A percentile compares a stretch with the other conserved stretches of the same genome.
Evolutionary conservation across 2,888 invertebrate genomes (phyloP).

Genomic region (Philhelius pedissequus): DNA sequence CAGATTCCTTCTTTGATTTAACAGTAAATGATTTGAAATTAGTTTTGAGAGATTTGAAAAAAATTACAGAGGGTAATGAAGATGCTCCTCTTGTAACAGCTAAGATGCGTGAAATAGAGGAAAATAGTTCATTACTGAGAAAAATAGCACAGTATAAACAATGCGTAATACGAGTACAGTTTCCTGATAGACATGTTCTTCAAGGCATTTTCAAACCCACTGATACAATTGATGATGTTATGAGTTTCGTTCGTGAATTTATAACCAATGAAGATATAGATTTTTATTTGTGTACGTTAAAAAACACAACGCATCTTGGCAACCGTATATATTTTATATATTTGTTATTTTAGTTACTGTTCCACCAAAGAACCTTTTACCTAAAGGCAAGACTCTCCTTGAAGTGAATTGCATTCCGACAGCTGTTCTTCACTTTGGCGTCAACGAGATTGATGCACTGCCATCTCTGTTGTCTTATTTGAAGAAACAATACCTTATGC

Average conservation of each 20-base stretch:
- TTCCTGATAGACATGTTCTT: constrained; percentile 90
- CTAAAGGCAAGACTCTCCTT: constrained; percentile 82
- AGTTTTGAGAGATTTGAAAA: constrained; percentile 87
- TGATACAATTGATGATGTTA: constrained; percentile 86
- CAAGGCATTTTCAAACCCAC: constrained; percentile 91
- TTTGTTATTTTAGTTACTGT: constrained; percentile 83
- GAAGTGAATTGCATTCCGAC: constrained; percentile 89
- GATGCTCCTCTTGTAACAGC: constrained; percentile 87
- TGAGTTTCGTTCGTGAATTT: constrained; percentile 86
- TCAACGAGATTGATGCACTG: constrained; percentile 77
- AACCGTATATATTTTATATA: not conserved
- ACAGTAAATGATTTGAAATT: constrained; percentile 89
- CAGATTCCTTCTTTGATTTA: constrained; percentile 93
- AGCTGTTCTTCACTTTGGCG: constrained; percentile 87
- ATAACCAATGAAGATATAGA: constrained; percentile 83
- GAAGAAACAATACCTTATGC: constrained; percentile 82
- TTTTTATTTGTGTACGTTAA: constrained; percentile 91
- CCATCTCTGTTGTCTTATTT: constrained; percentile 79
- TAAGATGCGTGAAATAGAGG: constrained; percentile 82
- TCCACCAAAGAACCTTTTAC: constrained; percentile 88
- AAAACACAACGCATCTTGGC: not conserved
- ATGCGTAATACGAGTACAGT: constrained; percentile 90
- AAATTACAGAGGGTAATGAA: constrained; percentile 83
- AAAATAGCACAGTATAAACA: constrained; percentile 85
- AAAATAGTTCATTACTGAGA: constrained; percentile 80